Evolutionary conservation across 2,888 invertebrate species (phyloP).

Genomic region (Hirtodrosophila confusa): DNA sequence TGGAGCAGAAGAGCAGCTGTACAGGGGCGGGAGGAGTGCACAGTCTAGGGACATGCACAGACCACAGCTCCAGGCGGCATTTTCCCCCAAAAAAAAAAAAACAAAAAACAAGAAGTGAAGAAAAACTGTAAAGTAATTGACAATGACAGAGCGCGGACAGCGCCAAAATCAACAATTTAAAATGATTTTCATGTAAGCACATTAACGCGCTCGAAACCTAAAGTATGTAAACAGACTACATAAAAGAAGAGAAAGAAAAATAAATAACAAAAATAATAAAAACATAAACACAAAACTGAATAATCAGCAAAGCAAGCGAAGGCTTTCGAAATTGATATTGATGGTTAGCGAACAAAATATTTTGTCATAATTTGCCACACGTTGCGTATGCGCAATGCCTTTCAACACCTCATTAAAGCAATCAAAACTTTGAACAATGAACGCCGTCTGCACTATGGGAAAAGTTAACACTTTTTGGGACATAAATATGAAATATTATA

Average conservation of each 20-base stretch:
- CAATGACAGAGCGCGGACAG: constrained; percentile 69
- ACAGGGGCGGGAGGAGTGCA: not conserved
- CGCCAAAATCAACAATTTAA: constrained; percentile 72
- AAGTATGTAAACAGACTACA: constrained; percentile 40
- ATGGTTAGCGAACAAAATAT: constrained; percentile 40
- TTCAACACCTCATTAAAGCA: constrained; percentile 71
- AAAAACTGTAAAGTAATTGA: constrained; percentile 58
- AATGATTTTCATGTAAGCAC: constrained; percentile 76
- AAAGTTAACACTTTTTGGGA: no score
- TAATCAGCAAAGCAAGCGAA: constrained; percentile 12
- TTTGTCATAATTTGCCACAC: constrained; percentile 59
- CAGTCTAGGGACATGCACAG: constrained; percentile 14
- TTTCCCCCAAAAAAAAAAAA: constrained; percentile 12
- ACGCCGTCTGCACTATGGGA: not conserved
- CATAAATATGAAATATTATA: no score
- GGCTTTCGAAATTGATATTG: constrained; percentile 62
- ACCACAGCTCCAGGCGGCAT: constrained; percentile 52
- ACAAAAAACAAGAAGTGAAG: not conserved
- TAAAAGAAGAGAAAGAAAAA: not conserved
- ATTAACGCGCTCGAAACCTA: constrained; percentile 37
- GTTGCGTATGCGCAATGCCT: constrained; percentile 59
- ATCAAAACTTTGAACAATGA: constrained; percentile 41
- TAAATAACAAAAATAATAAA: not conserved
- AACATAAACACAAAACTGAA: not conserved
- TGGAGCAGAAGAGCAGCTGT: constrained; percentile 20